Percentiles rank a stretch among this genome's conserved stretches.
phyloP scores from a whole-genome alignment of 2,888 invertebrate genomes.

The Phyllotreta striolata region DNA sequence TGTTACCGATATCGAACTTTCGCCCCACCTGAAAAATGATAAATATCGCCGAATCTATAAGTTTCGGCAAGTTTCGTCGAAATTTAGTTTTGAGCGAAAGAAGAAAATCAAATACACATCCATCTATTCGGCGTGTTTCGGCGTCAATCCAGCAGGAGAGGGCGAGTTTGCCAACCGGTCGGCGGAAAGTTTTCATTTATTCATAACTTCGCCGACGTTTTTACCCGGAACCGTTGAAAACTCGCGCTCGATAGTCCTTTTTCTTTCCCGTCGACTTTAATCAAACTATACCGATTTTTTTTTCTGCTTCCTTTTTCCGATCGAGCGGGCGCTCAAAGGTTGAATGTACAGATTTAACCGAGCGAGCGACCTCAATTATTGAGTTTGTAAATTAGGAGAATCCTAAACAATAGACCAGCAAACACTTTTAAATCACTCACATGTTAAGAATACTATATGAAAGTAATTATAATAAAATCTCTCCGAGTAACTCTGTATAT shows the following conservation, averaged over 20 bases:
- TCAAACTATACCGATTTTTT: conserved; percentile 24
- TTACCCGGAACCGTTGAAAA: conserved; percentile 25
- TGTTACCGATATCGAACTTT: too few species aligned
- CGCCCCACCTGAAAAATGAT: too few species aligned
- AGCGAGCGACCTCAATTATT: too few species aligned
- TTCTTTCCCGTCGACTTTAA: conserved; percentile 31
- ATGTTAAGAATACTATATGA: too few species aligned
- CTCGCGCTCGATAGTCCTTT: conserved; percentile 25
- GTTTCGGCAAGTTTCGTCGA: background rate
- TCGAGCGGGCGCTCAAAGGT: background rate
- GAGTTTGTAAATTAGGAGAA: too few species aligned
- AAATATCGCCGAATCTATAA: too few species aligned
- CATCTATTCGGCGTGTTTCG: conserved; percentile 17
- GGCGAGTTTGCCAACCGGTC: conserved; percentile 18
- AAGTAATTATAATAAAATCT: too few species aligned
- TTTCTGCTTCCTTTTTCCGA: conserved; percentile 10
- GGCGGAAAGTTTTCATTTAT: conserved; percentile 38
- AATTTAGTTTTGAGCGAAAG: conserved; percentile 1
- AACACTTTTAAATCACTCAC: too few species aligned
- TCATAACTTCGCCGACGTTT: conserved; percentile 34
- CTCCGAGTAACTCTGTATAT: too few species aligned
- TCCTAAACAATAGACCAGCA: too few species aligned
- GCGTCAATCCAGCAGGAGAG: conserved; percentile 16
- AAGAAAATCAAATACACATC: conserved; percentile 15
- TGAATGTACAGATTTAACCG: too few species aligned